phyloP scores from a whole-genome alignment of 2,888 invertebrate species.

The Lydus trimaculatus region DNA sequence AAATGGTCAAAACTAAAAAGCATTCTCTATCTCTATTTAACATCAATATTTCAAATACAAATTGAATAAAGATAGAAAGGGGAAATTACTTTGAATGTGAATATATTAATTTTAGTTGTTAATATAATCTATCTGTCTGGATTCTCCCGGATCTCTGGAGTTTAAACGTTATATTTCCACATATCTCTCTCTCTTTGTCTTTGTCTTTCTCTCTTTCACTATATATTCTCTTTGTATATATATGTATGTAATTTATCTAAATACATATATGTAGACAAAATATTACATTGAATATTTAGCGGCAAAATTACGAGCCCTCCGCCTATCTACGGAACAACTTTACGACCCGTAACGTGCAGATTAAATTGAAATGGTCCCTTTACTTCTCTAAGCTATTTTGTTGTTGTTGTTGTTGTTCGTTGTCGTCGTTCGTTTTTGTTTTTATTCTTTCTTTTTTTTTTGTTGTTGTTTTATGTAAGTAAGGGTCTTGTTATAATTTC shows the following conservation, averaged over 20 bases:
- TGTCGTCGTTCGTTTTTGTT: not conserved
- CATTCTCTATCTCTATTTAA: too few species aligned
- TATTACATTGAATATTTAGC: slow-evolving; percentile 10
- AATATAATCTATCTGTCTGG: too few species aligned
- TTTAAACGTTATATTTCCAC: too few species aligned
- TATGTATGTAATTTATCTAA: not conserved
- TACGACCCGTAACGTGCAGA: slow-evolving; percentile 8
- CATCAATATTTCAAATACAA: too few species aligned
- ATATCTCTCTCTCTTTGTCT: too few species aligned
- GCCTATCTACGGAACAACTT: slow-evolving; percentile 5
- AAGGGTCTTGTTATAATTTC: not conserved
- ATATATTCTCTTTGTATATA: not conserved
- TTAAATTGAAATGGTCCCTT: slow-evolving; percentile 8
- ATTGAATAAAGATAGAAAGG: too few species aligned
- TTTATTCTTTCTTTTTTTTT: not conserved
- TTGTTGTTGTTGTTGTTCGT: not conserved
- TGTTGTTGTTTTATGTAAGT: not conserved
- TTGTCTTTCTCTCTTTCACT: too few species aligned
- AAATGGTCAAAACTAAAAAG: too few species aligned
- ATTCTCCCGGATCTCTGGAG: too few species aligned
- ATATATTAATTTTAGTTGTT: too few species aligned
- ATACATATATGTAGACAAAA: not conserved
- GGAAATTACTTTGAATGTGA: too few species aligned
- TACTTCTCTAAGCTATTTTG: not conserved
- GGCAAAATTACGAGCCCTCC: not conserved